These are phyloP conservation scores for Porites rus DNA, from an alignment of 92 coral and sea anemone species.

Conservation along the genomic window DNA sequence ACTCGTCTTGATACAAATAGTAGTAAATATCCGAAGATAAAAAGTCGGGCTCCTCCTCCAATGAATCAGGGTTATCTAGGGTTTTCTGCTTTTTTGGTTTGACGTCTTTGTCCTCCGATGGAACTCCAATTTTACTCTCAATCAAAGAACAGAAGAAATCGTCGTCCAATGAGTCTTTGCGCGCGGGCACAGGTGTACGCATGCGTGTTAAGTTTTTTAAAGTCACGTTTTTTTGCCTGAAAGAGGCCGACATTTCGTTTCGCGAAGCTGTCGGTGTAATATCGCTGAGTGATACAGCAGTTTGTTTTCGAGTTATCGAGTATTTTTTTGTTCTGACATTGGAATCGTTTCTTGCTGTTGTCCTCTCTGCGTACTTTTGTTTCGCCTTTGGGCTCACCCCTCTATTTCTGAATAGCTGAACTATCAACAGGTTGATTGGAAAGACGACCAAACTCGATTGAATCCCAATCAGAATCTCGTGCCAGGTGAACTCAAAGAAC, in stretches of 20 bases:
- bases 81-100: not conserved
- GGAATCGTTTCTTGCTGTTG: conserved; percentile 9
- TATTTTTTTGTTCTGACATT: not conserved
- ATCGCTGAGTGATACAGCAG: conserved; percentile 60
- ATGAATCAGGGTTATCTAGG: not conserved
- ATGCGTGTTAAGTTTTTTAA: conserved; percentile 25
- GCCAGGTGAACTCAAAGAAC: conserved; percentile 85
- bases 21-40: conserved; percentile 58
- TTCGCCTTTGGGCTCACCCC: conserved; percentile 75
- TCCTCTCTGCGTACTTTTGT: conserved; percentile 57
- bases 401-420: conserved; percentile 84
- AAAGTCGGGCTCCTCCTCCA: conserved; percentile 38
- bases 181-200: conserved; percentile 19
- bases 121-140: conserved; percentile 42
- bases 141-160: conserved; percentile 52
- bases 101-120: conserved; percentile 7
- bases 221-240: not conserved
- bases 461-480: conserved; percentile 84
- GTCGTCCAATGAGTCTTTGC: conserved; percentile 44
- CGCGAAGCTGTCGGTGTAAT: conserved; percentile 45
- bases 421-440: conserved; percentile 91
- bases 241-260: not conserved
- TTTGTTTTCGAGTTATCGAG: conserved; percentile 32
- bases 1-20: conserved; percentile 47
- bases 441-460: conserved; percentile 93